Conservation (phyloP, 2,888 invertebrate species). For the Amiota communis region DNA sequence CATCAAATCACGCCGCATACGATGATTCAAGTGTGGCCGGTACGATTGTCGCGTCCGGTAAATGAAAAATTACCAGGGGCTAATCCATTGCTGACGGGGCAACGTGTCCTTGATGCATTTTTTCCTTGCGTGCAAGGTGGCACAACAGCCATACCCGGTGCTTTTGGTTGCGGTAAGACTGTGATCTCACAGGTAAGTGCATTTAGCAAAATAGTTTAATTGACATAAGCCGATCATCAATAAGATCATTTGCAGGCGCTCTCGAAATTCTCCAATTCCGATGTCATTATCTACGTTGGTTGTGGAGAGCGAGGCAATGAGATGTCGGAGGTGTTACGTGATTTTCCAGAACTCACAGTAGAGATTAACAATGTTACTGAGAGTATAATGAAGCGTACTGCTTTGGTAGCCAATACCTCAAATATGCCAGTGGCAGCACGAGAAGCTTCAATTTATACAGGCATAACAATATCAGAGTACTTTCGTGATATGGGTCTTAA, state of each 20-base stretch:
- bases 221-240: not conserved
- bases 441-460: constrained; percentile 99
- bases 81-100: constrained; percentile 96
- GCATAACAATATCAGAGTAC: constrained; percentile 99
- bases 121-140: constrained; percentile 99
- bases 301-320: constrained; percentile 99
- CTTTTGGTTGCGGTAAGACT: constrained; percentile 97
- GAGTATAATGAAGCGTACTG: constrained; percentile 99
- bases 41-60: constrained; percentile 94
- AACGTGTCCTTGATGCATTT: constrained; percentile 95
- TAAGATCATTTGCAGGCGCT: constrained; percentile 76
- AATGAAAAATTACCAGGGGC: constrained; percentile 98
- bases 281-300: constrained; percentile 98
- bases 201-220: too few species aligned
- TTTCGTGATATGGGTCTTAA: constrained; percentile 99
- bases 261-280: constrained; percentile 99
- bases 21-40: constrained; percentile 99
- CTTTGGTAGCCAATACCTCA: constrained; percentile 99
- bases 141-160: constrained; percentile 97
- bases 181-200: constrained; percentile 75
- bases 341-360: constrained; percentile 96
- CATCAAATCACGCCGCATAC: constrained; percentile 90
- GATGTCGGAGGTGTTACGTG: constrained; percentile 98
- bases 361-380: constrained; percentile 96
- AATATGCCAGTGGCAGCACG: constrained; percentile 99